A percentile compares a stretch with the other conserved stretches of the same genome.
phyloP scores from a whole-genome alignment of 2,888 invertebrate genomes.

The Coelinius sp. region DNA sequence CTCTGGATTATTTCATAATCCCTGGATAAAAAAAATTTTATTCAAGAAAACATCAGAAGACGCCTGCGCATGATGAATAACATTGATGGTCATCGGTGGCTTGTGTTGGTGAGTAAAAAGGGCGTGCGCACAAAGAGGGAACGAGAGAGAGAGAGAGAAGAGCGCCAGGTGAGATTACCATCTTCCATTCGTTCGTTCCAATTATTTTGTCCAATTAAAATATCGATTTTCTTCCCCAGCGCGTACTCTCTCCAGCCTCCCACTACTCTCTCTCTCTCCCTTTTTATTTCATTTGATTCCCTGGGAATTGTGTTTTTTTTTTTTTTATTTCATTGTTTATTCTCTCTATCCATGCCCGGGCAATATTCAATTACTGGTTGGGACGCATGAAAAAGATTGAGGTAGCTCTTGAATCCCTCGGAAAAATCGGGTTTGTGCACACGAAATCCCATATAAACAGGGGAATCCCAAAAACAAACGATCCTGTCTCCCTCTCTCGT shows the following conservation, averaged over 20 bases:
- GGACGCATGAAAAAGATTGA: slow-evolving; percentile 32
- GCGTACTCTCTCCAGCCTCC: slow-evolving; percentile 53
- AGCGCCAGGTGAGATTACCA: slow-evolving; percentile 62
- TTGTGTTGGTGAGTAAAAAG: slow-evolving; percentile 28
- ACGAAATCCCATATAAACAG: not conserved
- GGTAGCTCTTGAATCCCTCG: not conserved
- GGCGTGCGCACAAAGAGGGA: slow-evolving; percentile 26
- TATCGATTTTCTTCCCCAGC: slow-evolving; percentile 70
- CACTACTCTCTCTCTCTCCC: slow-evolving; percentile 71
- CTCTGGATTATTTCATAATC: not conserved
- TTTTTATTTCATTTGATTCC: slow-evolving; percentile 21
- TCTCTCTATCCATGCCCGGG: slow-evolving; percentile 39
- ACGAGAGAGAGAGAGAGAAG: slow-evolving; percentile 46
- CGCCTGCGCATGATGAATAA: slow-evolving; percentile 21
- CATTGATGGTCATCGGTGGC: not conserved
- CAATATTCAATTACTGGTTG: slow-evolving; percentile 67
- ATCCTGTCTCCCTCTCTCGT: slow-evolving; percentile 28
- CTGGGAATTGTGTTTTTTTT: slow-evolving; percentile 19
- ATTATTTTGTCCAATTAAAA: slow-evolving; percentile 71
- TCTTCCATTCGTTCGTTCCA: slow-evolving; percentile 70
- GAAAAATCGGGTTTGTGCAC: slow-evolving; percentile 8
- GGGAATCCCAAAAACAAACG: slow-evolving; percentile 53
- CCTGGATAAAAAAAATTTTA: not conserved
- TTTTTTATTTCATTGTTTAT: slow-evolving; percentile 19
- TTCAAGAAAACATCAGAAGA: slow-evolving; percentile 30